Evolutionary conservation across 1,140 invertebrate genomes (phyloP), one percentile per base, ranked within the genome.

Genomic region (Drosophila eugracilis): DNA sequence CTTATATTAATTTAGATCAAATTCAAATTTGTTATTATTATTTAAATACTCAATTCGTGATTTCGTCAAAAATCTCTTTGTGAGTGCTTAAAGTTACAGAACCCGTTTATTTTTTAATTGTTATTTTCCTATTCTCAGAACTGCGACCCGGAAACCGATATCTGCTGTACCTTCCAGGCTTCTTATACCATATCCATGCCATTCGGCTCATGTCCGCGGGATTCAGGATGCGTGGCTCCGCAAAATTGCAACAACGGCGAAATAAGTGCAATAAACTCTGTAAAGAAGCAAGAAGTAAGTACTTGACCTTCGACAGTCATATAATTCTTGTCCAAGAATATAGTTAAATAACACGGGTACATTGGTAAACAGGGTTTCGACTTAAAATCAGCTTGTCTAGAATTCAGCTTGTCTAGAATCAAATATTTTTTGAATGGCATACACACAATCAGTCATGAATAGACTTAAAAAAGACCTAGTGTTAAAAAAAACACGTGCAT

Each of bases 241-340:
- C 57, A 85, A 41, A 78, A 89, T 30, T 91, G 90, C 28, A 75
- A 74, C 54, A 89, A 78, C 53, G 90, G 90, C 12, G 90, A 91
- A 78, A 91, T 91, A 53, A 71, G 62, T 47, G 72, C 84, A 37
- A 71, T 80, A 15, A 78, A 81, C 55, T 90, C 89, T 49, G 63
- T 90, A 1, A 85, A 81, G 45, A 89, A 85, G 39, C 70, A 78
- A 63, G 75, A 67, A 78, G 88, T 90, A 88, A 90, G 88, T 90
- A 42, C 12, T 53, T 7, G 42, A 45, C 22, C 10, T 2, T 6
- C n/a, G 19, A 10, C 17, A 10, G 10, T 12, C 39, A 42, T 9
- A 42, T n/a, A n/a, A 22, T 5, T 1, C 26, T 32, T 26, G 14
- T 9, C 34, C 44, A 36, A 6, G 21, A 49, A 49, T 5, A 21